Conservation (phyloP, 2,797 vertebrate species). For the Sylvilagus floridanus region DNA sequence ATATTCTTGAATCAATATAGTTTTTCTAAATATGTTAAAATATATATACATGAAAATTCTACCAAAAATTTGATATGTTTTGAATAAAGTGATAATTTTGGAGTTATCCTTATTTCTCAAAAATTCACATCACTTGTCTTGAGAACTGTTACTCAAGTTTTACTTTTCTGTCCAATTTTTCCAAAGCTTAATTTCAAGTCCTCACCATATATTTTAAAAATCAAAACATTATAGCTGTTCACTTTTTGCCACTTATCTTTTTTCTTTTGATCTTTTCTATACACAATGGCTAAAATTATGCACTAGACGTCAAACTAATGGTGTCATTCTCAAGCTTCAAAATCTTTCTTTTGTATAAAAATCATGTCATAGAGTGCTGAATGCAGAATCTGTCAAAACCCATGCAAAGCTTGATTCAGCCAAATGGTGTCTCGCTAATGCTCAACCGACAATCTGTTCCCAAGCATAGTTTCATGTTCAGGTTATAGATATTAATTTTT, state of each 20-base stretch:
- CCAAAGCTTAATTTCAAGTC: not conserved
- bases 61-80: not conserved
- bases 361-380: not conserved
- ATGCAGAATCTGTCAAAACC: not conserved
- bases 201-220: not conserved
- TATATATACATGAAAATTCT: not conserved
- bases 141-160: not conserved
- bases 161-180: not conserved
- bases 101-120: not conserved
- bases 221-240: not conserved
- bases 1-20: not conserved
- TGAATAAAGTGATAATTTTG: not conserved
- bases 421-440: fast-evolving
- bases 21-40: not conserved
- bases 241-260: not conserved
- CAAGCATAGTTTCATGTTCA: not conserved
- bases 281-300: not conserved
- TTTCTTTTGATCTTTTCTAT: not conserved
- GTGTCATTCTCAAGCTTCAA: not conserved
- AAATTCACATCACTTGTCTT: not conserved
- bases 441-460: not conserved
- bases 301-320: not conserved
- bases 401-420: fast-evolving
- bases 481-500: not conserved
- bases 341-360: not conserved